Base-by-base conservation (phyloP, 64 coral and sea anemone species). In the Trachythela sp. region DNA sequence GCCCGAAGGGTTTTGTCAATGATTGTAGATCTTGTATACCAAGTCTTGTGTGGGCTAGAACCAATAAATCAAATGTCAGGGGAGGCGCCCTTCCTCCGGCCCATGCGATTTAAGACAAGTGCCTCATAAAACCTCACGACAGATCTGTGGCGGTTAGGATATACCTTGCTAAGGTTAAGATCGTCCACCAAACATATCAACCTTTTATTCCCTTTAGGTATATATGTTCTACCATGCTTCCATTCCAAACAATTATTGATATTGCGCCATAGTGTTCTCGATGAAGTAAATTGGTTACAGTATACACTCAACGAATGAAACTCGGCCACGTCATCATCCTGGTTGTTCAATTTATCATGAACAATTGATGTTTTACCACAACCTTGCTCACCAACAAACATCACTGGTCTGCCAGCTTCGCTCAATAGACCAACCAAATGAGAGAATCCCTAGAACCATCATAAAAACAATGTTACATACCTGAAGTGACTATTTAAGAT, bases 281-380 rank as follows among this genome's bases (percentile, higher is more conserved):
- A 92, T 22, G 93, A 87, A 2, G 93, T 98, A 50, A 98, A 98
- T 93, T 94, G 92, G 88, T 98, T 98, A 87, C 95, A 98, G 54
- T 91, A 94, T 48, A 98, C 95, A 39, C 93, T 98, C 27, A 98
- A 38, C 31, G 91, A 94, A 6, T 90, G 88, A 42, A 98, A 71
- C 36, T 98, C 95, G 8, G 91, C 95, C 9, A 98, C 94, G 39
- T 99, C 93, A 15, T 91, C 93, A 29, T 91, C 95, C 85, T 94
- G 95, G 41, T 99, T 93, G 39, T 88, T 92, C 1, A 98, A 89
- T 76, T 89, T 92, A 77, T 98, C 93, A 83, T 70, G 89, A 36
- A 98, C 86, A 43, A 94, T 94, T 27, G 95, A 98, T 5, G 95
- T 98, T 86, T 98, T 98, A 3, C 95, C 95, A 93, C 95, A 92